A percentile compares a stretch with the other conserved stretches of the same genome.
Conservation (phyloP, 2,113 vertebrate species). For the Mustelus asterias region DNA sequence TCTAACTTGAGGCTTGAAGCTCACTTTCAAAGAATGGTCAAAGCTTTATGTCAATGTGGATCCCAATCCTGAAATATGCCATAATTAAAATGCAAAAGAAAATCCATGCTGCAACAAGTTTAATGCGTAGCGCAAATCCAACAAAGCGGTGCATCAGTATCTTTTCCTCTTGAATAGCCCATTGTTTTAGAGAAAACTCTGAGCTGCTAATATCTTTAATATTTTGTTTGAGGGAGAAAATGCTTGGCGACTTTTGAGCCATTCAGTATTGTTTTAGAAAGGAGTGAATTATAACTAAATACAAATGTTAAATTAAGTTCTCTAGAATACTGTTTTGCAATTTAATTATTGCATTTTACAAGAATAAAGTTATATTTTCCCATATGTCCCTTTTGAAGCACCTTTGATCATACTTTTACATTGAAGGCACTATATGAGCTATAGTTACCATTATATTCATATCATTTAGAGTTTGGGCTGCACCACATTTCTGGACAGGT, state of each 20-base stretch:
- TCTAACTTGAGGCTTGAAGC: neutral
- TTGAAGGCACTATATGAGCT: neutral
- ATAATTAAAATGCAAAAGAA: neutral
- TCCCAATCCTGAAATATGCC: neutral
- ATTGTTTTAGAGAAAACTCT: too few species aligned
- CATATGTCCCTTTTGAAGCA: neutral
- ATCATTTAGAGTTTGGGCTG: neutral
- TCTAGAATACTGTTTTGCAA: neutral
- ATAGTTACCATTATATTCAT: neutral
- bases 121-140: neutral
- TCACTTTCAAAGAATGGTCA: neutral
- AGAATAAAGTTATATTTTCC: neutral
- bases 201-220: too few species aligned
- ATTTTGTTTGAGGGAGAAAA: too few species aligned
- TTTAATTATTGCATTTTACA: neutral
- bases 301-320: neutral
- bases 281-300: neutral
- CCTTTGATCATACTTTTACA: neutral
- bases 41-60: neutral
- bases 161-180: neutral
- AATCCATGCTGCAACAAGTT: neutral
- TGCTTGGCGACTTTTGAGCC: neutral
- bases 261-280: neutral
- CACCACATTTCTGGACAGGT: neutral
- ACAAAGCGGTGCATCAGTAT: neutral